phyloP scores from a whole-genome alignment of 2,113 vertebrate genomes.

The Emydura subglobosa region DNA sequence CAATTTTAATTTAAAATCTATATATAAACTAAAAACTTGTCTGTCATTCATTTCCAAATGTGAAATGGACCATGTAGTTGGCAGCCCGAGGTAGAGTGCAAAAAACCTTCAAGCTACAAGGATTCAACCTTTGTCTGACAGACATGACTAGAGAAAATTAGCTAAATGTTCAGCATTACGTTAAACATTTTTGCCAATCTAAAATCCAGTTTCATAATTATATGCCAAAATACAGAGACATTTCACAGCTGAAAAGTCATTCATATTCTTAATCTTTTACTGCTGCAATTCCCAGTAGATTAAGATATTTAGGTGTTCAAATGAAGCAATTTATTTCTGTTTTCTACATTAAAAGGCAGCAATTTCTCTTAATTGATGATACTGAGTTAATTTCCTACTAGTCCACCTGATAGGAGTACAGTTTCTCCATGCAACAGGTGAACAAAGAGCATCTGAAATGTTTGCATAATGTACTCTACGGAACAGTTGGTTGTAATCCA shows the following conservation, averaged over 20 bases:
- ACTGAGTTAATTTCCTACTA: neutral
- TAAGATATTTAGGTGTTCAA: neutral
- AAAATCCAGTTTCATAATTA: neutral
- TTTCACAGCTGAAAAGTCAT: neutral
- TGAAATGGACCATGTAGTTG: neutral
- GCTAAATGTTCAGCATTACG: neutral
- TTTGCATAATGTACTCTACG: neutral
- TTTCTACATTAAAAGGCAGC: neutral
- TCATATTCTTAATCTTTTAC: neutral
- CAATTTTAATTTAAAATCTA: neutral
- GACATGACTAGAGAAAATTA: accelerated
- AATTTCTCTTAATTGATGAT: neutral
- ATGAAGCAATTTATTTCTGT: neutral
- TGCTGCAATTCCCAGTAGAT: neutral
- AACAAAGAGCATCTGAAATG: neutral
- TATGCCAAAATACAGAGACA: neutral
- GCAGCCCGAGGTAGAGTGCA: neutral
- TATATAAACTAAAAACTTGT: neutral
- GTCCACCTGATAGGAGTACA: neutral
- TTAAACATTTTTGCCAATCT: neutral
- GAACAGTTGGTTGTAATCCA: neutral
- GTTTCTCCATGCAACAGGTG: neutral
- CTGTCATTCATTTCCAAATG: neutral
- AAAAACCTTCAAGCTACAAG: neutral
- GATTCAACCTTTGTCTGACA: neutral